These are phyloP conservation scores for Esox niger DNA, from an alignment of 2,113 vertebrate species.

Conservation along the genomic window DNA sequence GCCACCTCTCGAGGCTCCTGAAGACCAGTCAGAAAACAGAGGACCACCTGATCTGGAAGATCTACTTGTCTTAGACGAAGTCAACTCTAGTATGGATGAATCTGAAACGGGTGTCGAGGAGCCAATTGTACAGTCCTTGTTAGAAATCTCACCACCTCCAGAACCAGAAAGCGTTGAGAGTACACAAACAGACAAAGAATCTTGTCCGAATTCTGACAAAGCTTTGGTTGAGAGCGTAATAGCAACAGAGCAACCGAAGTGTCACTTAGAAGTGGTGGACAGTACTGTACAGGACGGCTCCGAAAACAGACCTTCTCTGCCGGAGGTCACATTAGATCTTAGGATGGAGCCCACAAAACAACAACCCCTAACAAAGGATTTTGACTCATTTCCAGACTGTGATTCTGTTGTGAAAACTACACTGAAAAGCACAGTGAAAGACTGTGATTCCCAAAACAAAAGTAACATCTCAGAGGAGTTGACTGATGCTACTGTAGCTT, in stretches of 20 bases:
- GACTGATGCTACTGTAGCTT: background rate
- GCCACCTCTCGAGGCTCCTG: constrained; percentile 26
- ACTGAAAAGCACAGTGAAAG: background rate
- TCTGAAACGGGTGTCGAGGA: background rate
- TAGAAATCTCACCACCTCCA: background rate
- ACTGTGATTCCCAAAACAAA: background rate
- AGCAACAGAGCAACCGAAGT: background rate
- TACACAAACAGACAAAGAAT: background rate
- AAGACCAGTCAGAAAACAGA: constrained; percentile 24
- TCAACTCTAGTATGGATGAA: constrained; percentile 39
- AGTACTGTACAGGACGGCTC: constrained; percentile 17
- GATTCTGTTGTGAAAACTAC: background rate
- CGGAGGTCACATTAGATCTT: background rate
- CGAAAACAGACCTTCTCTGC: background rate
- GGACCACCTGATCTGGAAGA: constrained; percentile 52
- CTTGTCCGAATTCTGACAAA: constrained; percentile 1
- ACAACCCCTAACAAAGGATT: background rate
- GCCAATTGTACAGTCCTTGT: background rate
- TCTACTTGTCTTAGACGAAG: constrained; percentile 65
- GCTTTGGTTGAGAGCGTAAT: background rate
- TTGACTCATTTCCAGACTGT: background rate
- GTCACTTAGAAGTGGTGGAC: constrained; percentile 6
- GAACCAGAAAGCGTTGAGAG: background rate
- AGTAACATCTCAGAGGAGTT: background rate
- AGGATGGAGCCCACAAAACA: background rate